Conservation (phyloP, 2,797 vertebrate genomes). For the Argyrosomus regius region DNA sequence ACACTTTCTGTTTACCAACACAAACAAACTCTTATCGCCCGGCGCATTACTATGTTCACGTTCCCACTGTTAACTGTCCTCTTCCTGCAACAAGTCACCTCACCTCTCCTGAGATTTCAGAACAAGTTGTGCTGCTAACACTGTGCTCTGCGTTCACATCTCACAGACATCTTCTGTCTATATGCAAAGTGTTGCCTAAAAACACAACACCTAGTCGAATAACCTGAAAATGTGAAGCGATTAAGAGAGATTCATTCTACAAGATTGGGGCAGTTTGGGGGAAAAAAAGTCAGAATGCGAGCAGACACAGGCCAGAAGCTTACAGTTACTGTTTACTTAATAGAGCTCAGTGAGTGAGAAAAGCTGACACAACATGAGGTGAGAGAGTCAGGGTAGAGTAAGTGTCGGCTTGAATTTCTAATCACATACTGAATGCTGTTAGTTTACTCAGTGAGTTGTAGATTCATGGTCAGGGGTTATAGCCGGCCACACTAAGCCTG, state of each 20-base stretch:
- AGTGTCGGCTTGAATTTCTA: slow-evolving; percentile 44
- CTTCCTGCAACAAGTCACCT: too few relatives aligned
- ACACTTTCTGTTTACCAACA: too few relatives aligned
- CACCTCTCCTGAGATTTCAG: too few relatives aligned
- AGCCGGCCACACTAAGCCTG: slow-evolving; percentile 12
- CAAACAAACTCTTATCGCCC: too few relatives aligned
- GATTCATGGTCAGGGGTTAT: slow-evolving; percentile 50
- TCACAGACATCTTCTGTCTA: neutral
- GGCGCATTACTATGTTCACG: too few relatives aligned
- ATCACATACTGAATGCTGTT: slow-evolving; percentile 46
- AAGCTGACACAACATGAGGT: slow-evolving; percentile 32
- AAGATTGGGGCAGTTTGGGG: slow-evolving; percentile 6
- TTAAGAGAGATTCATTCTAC: slow-evolving; percentile 10
- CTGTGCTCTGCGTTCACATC: neutral
- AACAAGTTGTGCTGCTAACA: neutral
- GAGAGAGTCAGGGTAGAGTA: slow-evolving; percentile 1
- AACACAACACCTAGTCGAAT: slow-evolving; percentile 20
- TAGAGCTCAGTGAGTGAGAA: slow-evolving; percentile 23
- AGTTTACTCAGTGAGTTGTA: slow-evolving; percentile 46
- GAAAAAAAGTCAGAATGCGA: neutral
- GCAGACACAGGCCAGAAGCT: slow-evolving; percentile 17
- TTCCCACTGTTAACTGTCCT: too few relatives aligned
- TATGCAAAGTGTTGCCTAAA: neutral
- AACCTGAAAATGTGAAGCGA: slow-evolving; percentile 18
- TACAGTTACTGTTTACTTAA: slow-evolving; percentile 29